Base-by-base conservation (phyloP, 2,888 invertebrate species). In the Bunonema sp. region DNA sequence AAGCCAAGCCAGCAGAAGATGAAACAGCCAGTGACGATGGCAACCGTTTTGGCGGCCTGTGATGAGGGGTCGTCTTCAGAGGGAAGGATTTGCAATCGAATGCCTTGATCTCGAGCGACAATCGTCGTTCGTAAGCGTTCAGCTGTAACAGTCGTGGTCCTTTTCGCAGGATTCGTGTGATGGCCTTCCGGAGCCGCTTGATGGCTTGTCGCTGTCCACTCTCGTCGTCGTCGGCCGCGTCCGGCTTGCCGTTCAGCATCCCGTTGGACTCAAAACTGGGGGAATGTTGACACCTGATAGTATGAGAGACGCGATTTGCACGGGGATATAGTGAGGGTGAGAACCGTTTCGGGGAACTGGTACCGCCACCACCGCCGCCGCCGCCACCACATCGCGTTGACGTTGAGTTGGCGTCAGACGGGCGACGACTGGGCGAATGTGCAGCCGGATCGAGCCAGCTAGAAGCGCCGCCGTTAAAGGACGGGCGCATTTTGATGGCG, bases 1-100 rank as follows among this genome's bases (percentile, higher is more conserved):
- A 91, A 91, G 0, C 89, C 89, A 42, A 87, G 77, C 91, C 91
- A 93, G 71, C 91, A 93, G 64, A 83, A 78, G 41, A 89, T 86
- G 73, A 93, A 93, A 34, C 87, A 84, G 1, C 91, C 91, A 3
- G 93, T 89, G 50, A 93, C 91, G 52, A 93, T 88, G 46, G 86
- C 66, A 26, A 67, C 61, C 7, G 56, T 61, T 42, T 57, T 59
- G 31, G 53, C 52, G 21, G 52, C 52, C 37, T 54, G 28, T 26
- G 8, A 10, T 26, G 8, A 8, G 28, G 28, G 28, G 12, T 10
- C 12, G 8, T 8, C 28, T 26, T 26, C 18, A 19, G 18, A 15
- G 4, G 2, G 2, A 4, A 16, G 3, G 26, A 16, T 2, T 26
- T 19, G 8, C 1, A 18, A 37, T 7, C 12, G 3, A 19, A 2